Base-by-base conservation (phyloP, 2,888 invertebrate species). In the Orthonevra nobilis region DNA sequence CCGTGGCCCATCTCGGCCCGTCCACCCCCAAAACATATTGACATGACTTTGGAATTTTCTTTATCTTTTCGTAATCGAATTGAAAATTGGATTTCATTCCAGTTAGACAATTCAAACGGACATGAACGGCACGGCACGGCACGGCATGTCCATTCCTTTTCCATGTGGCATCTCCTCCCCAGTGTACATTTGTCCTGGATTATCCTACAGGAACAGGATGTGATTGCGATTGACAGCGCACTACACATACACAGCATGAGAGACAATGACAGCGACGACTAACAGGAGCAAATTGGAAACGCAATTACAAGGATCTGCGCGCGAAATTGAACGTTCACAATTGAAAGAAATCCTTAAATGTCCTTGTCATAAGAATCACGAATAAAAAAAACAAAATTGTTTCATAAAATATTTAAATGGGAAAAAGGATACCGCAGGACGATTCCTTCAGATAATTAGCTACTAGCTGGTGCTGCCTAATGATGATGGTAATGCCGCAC, bases 1-100 rank as follows among this genome's bases (percentile, higher is more conserved):
- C n/a, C n/a, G n/a, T 52, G 19, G 12, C n/a, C 36, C 34, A 12
- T 10, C 30, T n/a, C n/a, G 1, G 6, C 7, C 30, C 9, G 7
- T 17, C 12, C 46, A 10, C 42, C 23, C 23, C 36, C 30, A n/a
- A 26, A 54, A 72, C 72, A 64, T 64, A 79, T 79, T 79, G 79
- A 79, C 79, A 79, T 73, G 79, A 73, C 79, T 79, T 73, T 73
- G 50, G 66, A 79, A 79, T 73, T 73, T 79, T 73, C 79, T 68
- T 73, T 73, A 79, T 79, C 73, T 73, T 73, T 66, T 68, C 61
- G 79, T 79, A 79, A 79, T 79, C 79, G 79, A 79, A 79, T 79
- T 79, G 79, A 79, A 79, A 79, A 79, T 79, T 79, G 79, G 79
- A 73, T 73, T 79, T 73, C 46, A 48, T 73, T 66, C 23, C 34